These are phyloP conservation scores for Acanthoscelides obtectus DNA, from an alignment of 2,888 invertebrate species.

Conservation along the genomic window DNA sequence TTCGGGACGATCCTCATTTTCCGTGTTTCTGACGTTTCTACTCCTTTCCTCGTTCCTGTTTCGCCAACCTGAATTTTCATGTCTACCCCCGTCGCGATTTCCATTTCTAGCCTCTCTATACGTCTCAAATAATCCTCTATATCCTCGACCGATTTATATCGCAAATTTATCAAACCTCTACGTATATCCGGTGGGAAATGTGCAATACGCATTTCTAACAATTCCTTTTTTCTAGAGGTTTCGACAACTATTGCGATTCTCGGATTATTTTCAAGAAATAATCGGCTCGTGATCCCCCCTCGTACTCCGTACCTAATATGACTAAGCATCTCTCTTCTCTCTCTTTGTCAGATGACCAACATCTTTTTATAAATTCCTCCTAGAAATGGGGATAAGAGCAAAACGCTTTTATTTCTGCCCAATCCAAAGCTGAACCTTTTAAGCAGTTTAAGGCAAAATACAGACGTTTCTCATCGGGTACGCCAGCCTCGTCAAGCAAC, in stretches of 20 bases:
- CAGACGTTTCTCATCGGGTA: slow-evolving; percentile 2
- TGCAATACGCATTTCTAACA: slow-evolving; percentile 5
- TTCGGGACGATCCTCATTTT: too few relatives aligned
- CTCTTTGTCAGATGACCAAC: background rate
- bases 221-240: slow-evolving; percentile 6
- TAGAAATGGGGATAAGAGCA: background rate
- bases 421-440: slow-evolving; percentile 11
- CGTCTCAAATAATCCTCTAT: slow-evolving; percentile 10
- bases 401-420: slow-evolving; percentile 13
- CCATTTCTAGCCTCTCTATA: slow-evolving; percentile 8
- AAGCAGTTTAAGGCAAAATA: slow-evolving; percentile 10
- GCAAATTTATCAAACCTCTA: slow-evolving; percentile 12
- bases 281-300: slow-evolving; percentile 12
- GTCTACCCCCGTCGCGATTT: background rate
- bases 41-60: too few relatives aligned
- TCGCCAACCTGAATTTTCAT: too few relatives aligned
- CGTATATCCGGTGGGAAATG: slow-evolving; percentile 14
- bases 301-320: slow-evolving; percentile 12
- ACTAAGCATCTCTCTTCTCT: slow-evolving; percentile 9
- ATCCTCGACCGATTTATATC: slow-evolving; percentile 9
- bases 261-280: slow-evolving; percentile 14
- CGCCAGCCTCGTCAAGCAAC: too few relatives aligned
- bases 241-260: slow-evolving; percentile 9
- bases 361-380: too few relatives aligned
- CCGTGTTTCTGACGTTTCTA: too few relatives aligned